Percentiles rank a stretch among this genome's conserved stretches.
Conservation (phyloP, 2,113 vertebrate genomes). For the Antidorcas marsupialis region DNA sequence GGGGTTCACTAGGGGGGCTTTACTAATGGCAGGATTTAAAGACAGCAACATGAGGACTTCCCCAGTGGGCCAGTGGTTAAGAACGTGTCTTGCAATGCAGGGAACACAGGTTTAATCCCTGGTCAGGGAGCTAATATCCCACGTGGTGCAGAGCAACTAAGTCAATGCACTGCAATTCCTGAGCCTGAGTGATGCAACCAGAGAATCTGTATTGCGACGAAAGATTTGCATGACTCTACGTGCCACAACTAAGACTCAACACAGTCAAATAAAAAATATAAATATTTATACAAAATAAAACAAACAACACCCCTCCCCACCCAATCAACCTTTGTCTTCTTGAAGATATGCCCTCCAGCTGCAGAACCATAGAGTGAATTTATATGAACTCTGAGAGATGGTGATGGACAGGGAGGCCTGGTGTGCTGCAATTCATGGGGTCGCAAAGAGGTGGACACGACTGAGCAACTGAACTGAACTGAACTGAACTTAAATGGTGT, state of each 20-base stretch:
- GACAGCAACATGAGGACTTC: neutral
- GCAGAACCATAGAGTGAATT: neutral
- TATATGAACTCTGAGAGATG: neutral
- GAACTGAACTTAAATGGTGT: neutral
- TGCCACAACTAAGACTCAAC: neutral
- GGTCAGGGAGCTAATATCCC: neutral
- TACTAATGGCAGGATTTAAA: neutral
- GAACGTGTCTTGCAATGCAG: fast-evolving
- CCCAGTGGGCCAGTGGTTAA: neutral
- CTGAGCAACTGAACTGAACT: too few relatives aligned
- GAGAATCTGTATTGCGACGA: fast-evolving
- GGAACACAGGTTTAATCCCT: neutral
- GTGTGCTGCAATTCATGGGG: too few relatives aligned
- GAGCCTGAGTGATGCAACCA: neutral
- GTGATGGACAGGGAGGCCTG: too few relatives aligned
- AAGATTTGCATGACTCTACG: neutral
- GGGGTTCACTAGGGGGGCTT: neutral
- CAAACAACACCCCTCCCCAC: neutral
- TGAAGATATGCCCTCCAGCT: neutral
- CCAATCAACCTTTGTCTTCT: neutral
- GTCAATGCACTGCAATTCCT: fast-evolving
- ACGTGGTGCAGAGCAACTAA: neutral
- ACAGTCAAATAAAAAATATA: neutral
- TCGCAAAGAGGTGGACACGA: too few relatives aligned
- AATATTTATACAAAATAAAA: neutral